Evolutionary conservation across 2,888 invertebrate species (phyloP).

Genomic region (Pyrrhosoma nymphula): DNA sequence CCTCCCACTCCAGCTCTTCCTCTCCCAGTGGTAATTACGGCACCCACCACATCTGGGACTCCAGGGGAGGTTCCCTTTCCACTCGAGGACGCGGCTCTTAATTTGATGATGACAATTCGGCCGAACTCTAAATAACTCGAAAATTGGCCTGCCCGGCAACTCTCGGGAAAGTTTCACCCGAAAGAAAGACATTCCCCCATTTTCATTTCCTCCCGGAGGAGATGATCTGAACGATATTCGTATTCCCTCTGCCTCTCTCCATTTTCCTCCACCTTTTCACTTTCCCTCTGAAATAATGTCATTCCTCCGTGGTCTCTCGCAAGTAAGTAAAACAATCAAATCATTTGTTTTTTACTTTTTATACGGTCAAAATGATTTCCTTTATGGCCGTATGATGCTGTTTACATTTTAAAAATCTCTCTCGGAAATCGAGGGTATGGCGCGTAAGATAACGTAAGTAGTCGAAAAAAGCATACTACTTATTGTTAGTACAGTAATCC

Average conservation of each 20-base stretch:
- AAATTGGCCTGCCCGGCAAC: neutral
- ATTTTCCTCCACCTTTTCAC: neutral
- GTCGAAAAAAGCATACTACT: no score
- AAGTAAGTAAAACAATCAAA: no score
- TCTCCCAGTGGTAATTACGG: neutral
- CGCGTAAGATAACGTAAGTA: no score
- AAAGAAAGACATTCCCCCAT: neutral
- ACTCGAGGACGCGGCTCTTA: neutral
- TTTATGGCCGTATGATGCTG: no score
- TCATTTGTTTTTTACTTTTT: no score
- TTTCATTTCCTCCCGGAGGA: neutral
- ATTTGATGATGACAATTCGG: neutral
- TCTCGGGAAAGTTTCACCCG: constrained; percentile 5
- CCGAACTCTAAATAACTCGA: neutral
- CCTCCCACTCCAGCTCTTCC: neutral
- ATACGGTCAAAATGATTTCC: no score
- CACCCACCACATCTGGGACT: neutral
- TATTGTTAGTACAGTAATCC: no score
- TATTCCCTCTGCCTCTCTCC: neutral
- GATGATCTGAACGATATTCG: neutral
- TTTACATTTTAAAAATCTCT: no score
- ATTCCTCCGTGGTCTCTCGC: no score
- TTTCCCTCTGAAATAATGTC: no score
- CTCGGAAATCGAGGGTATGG: no score
- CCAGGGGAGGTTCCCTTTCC: neutral